Percentiles rank a stretch among this genome's conserved stretches.
Evolutionary conservation across 2,888 invertebrate species (phyloP).

Genomic region (Andrena marginata): DNA sequence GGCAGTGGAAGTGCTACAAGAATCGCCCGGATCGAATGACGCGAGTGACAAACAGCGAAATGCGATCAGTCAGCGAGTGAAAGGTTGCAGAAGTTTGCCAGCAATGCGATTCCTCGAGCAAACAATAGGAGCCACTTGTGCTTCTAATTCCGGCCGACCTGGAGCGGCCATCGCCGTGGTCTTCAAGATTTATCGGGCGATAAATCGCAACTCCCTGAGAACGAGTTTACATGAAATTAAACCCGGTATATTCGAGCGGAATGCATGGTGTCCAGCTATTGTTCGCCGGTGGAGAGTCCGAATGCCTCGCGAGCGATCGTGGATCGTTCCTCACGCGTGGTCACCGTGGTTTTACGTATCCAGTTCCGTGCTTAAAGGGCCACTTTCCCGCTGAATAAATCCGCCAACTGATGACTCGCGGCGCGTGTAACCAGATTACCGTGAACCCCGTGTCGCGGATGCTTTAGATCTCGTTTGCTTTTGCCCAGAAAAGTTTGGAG

Average conservation of each 20-base stretch:
- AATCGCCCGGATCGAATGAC: neutral
- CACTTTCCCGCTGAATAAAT: constrained; percentile 18
- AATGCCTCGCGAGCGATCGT: constrained; percentile 23
- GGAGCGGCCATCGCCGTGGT: constrained; percentile 8
- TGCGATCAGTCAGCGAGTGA: constrained; percentile 16
- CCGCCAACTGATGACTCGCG: neutral
- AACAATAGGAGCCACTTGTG: constrained; percentile 20
- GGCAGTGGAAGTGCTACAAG: neutral
- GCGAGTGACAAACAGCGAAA: constrained; percentile 6
- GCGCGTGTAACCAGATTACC: neutral
- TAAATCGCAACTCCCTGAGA: constrained; percentile 29
- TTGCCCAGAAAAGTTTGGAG: neutral
- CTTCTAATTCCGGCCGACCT: constrained; percentile 39
- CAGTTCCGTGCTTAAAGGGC: constrained; percentile 13
- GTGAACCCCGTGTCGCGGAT: neutral
- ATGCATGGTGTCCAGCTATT: constrained; percentile 34
- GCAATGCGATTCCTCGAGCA: constrained; percentile 25
- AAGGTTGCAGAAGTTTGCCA: constrained; percentile 10
- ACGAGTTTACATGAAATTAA: constrained; percentile 47
- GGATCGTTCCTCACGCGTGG: constrained; percentile 22
- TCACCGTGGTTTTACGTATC: constrained; percentile 23
- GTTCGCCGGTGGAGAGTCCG: constrained; percentile 15
- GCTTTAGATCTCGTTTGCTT: neutral
- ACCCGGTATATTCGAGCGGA: constrained; percentile 29
- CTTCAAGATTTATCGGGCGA: constrained; percentile 35